These are phyloP conservation scores for Galeopterus variegatus DNA, from an alignment of 2,113 vertebrate species.

Conservation along the genomic window DNA sequence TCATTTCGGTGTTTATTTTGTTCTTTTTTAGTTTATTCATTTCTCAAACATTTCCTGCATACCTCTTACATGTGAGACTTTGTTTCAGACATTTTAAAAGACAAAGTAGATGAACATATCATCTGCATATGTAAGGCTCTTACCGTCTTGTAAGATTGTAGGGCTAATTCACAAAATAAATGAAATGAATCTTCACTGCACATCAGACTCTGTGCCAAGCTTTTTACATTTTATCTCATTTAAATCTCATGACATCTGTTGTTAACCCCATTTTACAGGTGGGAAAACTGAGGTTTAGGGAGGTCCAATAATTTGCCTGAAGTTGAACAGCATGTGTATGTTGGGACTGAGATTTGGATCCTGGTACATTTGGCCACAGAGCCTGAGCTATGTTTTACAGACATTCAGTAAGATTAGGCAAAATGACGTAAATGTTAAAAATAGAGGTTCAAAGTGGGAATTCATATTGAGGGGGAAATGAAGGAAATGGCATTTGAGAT, in stretches of 20 bases:
- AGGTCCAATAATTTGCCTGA: not conserved
- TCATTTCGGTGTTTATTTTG: not conserved
- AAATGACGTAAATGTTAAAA: not conserved
- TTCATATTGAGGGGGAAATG: not conserved
- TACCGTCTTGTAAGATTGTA: not conserved
- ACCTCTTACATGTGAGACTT: not conserved
- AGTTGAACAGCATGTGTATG: not conserved
- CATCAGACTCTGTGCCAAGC: not conserved
- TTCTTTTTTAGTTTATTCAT: conserved; percentile 13
- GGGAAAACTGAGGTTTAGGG: not conserved
- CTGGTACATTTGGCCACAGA: not conserved
- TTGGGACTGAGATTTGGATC: not conserved
- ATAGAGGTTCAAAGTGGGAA: not conserved
- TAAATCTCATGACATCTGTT: not conserved
- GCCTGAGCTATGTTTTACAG: not conserved
- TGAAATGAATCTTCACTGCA: not conserved
- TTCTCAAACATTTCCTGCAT: not conserved
- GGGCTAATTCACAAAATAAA: not conserved
- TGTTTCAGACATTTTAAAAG: not conserved
- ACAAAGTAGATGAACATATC: not conserved
- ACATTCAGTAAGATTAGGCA: not conserved
- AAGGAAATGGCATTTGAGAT: not conserved
- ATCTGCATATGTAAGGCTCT: not conserved
- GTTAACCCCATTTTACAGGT: not conserved
- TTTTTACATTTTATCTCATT: not conserved